Conservation (phyloP, 2,797 vertebrate species). For the Muscicapa comitata region DNA sequence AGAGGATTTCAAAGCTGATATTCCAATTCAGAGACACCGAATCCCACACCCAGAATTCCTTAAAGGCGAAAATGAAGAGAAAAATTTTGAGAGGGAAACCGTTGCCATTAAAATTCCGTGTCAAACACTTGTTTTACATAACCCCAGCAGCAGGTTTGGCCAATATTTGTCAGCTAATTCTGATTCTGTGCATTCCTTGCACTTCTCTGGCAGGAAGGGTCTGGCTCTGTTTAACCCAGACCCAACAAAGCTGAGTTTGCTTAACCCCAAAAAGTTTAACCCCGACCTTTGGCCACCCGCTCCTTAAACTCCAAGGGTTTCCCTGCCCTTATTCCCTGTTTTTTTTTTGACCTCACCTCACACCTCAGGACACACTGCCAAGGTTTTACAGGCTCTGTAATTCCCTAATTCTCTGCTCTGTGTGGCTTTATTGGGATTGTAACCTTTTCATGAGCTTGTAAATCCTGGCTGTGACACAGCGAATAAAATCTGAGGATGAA, state of each 20-base stretch:
- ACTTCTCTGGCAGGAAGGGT: not conserved
- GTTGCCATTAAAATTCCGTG: fast-evolving
- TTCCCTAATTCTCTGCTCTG: not conserved
- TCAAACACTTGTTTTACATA: fast-evolving
- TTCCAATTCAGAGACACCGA: not conserved
- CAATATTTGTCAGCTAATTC: not conserved
- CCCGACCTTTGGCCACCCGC: not conserved
- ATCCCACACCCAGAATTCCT: not conserved
- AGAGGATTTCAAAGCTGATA: not conserved
- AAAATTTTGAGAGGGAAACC: not conserved
- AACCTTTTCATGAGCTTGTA: conserved; percentile 38
- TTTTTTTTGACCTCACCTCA: not conserved
- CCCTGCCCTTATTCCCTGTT: not conserved
- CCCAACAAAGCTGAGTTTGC: not conserved
- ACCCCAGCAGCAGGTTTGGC: not conserved
- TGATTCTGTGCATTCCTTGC: not conserved
- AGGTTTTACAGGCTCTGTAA: not conserved
- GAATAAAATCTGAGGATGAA: not conserved
- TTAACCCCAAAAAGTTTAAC: not conserved
- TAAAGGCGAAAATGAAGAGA: not conserved
- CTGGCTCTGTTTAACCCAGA: not conserved
- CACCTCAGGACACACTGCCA: not conserved
- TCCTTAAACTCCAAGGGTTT: not conserved
- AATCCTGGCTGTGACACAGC: not conserved
- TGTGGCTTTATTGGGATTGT: not conserved